Evolutionary conservation across 2,888 invertebrate species (phyloP).

Genomic region (Hydroisotoma schaefferi): DNA sequence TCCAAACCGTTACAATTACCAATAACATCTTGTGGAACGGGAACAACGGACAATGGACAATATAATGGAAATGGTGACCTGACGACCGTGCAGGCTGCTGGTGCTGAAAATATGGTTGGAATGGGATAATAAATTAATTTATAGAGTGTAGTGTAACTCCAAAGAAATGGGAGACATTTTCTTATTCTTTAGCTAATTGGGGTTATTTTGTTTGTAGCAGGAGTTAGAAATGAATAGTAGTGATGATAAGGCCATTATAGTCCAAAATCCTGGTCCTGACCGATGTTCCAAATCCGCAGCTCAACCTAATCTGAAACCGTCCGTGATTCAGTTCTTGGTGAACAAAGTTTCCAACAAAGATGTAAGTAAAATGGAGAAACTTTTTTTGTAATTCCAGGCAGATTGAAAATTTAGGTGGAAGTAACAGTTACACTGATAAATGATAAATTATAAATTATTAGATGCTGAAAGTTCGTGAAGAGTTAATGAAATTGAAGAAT

Average conservation of each 20-base stretch:
- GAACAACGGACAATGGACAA: background rate
- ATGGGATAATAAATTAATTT: too few relatives aligned
- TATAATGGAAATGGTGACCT: background rate
- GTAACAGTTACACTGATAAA: background rate
- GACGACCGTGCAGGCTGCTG: background rate
- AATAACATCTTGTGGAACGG: background rate
- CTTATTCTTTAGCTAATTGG: too few relatives aligned
- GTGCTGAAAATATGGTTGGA: too few relatives aligned
- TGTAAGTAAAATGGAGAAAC: conserved; percentile 23
- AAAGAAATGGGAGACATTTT: too few relatives aligned
- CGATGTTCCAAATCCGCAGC: background rate
- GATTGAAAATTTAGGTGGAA: background rate
- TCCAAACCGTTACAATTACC: background rate
- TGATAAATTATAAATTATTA: conserved; percentile 16
- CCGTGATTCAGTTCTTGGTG: conserved; percentile 23
- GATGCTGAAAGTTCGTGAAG: conserved; percentile 32
- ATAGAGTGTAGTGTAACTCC: too few relatives aligned
- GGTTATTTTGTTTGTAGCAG: too few relatives aligned
- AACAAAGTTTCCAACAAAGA: conserved; percentile 36
- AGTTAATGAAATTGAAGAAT: conserved; percentile 27
- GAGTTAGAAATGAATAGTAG: background rate
- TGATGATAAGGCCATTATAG: conserved; percentile 13
- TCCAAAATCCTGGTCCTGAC: background rate
- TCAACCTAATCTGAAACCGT: conserved; percentile 12
- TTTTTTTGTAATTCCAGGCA: background rate